A percentile compares a stretch with the other conserved stretches of the same genome.
Evolutionary conservation across 2,797 vertebrate species (phyloP).

Genomic region (Anabas testudineus): DNA sequence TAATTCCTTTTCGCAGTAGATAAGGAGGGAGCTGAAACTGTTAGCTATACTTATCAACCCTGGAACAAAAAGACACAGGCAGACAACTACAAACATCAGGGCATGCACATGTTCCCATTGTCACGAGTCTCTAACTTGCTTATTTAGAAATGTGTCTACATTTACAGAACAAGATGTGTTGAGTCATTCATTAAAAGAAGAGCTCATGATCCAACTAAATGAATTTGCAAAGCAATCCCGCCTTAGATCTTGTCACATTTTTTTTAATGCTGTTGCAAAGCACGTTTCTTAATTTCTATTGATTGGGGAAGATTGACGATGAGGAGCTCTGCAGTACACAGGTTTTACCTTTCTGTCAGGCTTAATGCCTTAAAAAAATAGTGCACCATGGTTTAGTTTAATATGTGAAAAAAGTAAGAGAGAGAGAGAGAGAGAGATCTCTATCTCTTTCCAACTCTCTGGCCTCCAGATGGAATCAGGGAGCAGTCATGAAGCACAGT

Average conservation of each 20-base stretch:
- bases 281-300: conserved; percentile 70
- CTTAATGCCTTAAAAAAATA: conserved; percentile 20
- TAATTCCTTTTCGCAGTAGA: conserved; percentile 37
- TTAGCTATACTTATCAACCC: conserved; percentile 2
- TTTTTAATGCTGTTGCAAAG: conserved; percentile 52
- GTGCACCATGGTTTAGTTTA: conserved; percentile 11
- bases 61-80: conserved; percentile 3
- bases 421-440: conserved; percentile 24
- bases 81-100: not conserved
- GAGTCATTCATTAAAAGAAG: conserved; percentile 46
- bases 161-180: conserved; percentile 42
- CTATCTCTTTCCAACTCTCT: conserved; percentile 56
- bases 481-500: conserved; percentile 47
- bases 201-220: conserved; percentile 34
- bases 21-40: too few relatives aligned
- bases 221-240: conserved; percentile 52
- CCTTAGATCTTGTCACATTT: conserved; percentile 44
- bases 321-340: conserved; percentile 40
- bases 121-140: not conserved
- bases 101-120: not conserved
- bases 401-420: conserved; percentile 38
- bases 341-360: conserved; percentile 40
- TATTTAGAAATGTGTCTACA: conserved; percentile 10
- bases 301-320: conserved; percentile 56
- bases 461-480: conserved; percentile 75